Base-by-base conservation (phyloP, 2,113 vertebrate species). In the Rhynchomys soricoides region DNA sequence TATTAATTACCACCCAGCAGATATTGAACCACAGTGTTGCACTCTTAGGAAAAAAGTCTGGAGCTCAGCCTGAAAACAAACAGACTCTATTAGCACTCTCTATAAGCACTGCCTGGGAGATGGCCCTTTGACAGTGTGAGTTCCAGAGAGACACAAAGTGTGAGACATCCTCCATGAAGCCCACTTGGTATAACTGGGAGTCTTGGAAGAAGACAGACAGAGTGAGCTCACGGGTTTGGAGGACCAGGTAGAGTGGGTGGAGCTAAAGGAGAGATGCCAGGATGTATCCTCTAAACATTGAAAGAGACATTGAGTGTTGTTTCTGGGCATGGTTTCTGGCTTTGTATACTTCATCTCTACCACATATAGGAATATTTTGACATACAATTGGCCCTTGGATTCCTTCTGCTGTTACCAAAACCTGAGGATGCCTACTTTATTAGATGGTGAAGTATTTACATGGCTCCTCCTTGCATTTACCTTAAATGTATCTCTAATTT, bases 1-100 rank as follows among this genome's bases (percentile, higher is more conserved):
- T 97, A 97, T 98, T 98, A 98, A 98, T 98, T 98, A 98, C 98
- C 98, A 97, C 97, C 97, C 98, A 98, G 97, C 97, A 98, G 98
- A 98, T 93, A 98, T 90, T 94, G 97, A 96, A 92, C 97, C 97
- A 96, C 98, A 97, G 85, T 90, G 96, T 95, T 95, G 96, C 96
- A 95, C 97, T 98, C 97, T 96, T 96, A 97, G 96, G 95, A 96
- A 98, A 92, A 89, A 50, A 62, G 6, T 86, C 93, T 86, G 97
- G 97, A 97, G 94, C 97, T 98, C 95, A 64, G 95, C 55, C 78
- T 97, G 97, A 98, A 98, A 98, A 93, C 95, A 96, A 97, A 98
- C 97, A 81, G 97, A 96, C 92, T 98, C 98, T 97, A 94, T 97
- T 98, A 97, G 95, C 91, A 93, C 95, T 97, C 2, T 6, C 26